phyloP scores from a whole-genome alignment of 2,113 vertebrate species.

The Apaloderma vittatum region DNA sequence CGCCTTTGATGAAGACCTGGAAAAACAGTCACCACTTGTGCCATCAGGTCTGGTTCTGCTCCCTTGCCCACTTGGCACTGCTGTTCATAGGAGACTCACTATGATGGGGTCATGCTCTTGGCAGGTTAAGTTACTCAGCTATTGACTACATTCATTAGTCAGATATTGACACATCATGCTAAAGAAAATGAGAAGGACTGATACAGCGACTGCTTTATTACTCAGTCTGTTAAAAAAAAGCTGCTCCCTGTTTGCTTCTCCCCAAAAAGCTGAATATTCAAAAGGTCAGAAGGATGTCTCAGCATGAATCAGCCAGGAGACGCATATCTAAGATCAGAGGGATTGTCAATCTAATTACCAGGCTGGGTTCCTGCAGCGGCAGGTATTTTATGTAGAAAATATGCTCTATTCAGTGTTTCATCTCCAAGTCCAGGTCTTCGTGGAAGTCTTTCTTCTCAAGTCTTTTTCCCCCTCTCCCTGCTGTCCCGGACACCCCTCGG shows the following conservation, averaged over 20 bases:
- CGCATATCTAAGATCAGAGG: background rate
- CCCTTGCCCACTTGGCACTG: background rate
- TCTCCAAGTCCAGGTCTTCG: background rate
- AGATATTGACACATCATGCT: background rate
- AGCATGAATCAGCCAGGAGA: conserved; percentile 29
- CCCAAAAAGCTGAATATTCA: conserved; percentile 1
- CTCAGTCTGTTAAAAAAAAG: background rate
- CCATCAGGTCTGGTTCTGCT: background rate
- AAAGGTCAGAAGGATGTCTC: conserved; percentile 38
- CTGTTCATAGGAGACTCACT: accelerated
- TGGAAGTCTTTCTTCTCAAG: background rate
- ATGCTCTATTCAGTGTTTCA: background rate
- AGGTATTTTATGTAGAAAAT: background rate
- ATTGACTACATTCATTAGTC: background rate
- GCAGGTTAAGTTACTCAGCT: background rate
- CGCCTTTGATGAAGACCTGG: background rate
- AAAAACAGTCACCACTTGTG: background rate
- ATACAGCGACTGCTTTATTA: background rate
- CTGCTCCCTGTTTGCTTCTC: background rate
- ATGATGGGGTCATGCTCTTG: background rate
- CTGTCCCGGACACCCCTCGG: background rate
- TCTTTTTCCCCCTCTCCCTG: background rate
- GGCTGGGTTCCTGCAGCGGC: background rate
- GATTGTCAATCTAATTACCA: conserved; percentile 7
- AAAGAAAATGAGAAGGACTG: background rate